phyloP scores from a whole-genome alignment of 2,797 vertebrate species.

The Morelia viridis region DNA sequence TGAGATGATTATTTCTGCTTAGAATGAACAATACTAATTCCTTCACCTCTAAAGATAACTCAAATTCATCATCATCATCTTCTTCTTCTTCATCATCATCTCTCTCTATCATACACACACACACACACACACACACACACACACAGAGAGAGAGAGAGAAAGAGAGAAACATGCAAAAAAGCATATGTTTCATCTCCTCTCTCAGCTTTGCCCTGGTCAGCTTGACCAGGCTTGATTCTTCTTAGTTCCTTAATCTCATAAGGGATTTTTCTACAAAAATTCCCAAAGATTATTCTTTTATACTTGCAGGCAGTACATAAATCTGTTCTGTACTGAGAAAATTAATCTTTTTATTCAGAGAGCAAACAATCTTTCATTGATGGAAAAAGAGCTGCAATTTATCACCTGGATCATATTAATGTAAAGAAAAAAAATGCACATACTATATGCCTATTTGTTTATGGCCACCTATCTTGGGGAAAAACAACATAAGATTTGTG shows the following conservation, averaged over 20 bases:
- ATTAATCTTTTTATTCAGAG: constrained; percentile 39
- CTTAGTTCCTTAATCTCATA: background rate
- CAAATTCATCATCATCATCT: background rate
- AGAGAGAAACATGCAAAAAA: background rate
- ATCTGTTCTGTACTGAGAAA: constrained; percentile 24
- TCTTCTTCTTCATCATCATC: no score
- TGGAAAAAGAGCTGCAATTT: constrained; percentile 4
- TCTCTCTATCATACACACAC: no score
- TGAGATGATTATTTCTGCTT: background rate
- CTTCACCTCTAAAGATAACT: background rate
- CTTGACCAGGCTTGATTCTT: background rate
- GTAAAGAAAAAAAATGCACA: constrained; percentile 19
- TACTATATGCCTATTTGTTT: background rate
- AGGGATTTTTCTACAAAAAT: background rate
- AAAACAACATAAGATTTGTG: background rate
- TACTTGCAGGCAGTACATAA: background rate
- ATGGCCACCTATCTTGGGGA: background rate
- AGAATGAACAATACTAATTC: background rate
- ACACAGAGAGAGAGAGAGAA: no score
- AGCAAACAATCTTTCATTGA: constrained; percentile 15
- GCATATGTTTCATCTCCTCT: background rate
- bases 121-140: no score
- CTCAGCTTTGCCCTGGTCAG: background rate
- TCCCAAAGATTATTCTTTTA: background rate
- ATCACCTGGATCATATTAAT: constrained; percentile 9